Evolutionary conservation across 2,113 vertebrate genomes (phyloP).

Genomic region (Poeciliopsis turrubarensis): DNA sequence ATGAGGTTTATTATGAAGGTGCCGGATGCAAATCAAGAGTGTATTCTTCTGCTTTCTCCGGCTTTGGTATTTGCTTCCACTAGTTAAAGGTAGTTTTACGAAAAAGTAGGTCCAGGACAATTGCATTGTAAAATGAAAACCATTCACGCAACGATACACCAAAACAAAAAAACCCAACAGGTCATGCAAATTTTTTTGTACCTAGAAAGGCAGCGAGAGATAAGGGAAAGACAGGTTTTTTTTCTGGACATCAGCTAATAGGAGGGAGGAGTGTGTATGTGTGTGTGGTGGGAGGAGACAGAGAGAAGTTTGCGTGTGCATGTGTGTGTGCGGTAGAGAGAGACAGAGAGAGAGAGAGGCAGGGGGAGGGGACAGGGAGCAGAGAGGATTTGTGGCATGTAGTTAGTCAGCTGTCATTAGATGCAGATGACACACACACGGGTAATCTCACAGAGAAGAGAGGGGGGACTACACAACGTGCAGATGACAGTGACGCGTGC

Average conservation of each 20-base stretch:
- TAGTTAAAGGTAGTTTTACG: too few species aligned
- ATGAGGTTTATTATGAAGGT: constrained; percentile 12
- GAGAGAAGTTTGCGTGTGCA: constrained; percentile 15
- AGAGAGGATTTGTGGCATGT: constrained; percentile 73
- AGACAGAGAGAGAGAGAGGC: neutral
- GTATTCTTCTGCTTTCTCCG: neutral
- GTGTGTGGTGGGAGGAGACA: constrained; percentile 55
- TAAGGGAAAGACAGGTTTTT: constrained; percentile 10
- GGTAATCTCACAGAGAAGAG: constrained; percentile 47
- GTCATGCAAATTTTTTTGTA: constrained; percentile 44
- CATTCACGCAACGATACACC: neutral
- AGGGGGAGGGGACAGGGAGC: constrained; percentile 35
- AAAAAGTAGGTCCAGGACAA: too few species aligned
- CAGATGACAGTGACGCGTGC: constrained; percentile 6
- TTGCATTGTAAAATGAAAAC: neutral
- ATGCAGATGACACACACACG: constrained; percentile 62
- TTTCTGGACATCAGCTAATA: constrained; percentile 43
- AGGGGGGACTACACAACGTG: constrained; percentile 31
- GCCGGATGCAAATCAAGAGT: constrained; percentile 3
- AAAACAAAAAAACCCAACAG: constrained; percentile 28
- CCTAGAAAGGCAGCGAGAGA: constrained; percentile 23
- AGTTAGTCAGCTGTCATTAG: constrained; percentile 78
- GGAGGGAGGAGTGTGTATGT: constrained; percentile 47
- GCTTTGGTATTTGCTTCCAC: neutral
- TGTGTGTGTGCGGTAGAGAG: neutral